Evolutionary conservation across 2,113 vertebrate genomes (phyloP).

Genomic region (Axis porcinus): DNA sequence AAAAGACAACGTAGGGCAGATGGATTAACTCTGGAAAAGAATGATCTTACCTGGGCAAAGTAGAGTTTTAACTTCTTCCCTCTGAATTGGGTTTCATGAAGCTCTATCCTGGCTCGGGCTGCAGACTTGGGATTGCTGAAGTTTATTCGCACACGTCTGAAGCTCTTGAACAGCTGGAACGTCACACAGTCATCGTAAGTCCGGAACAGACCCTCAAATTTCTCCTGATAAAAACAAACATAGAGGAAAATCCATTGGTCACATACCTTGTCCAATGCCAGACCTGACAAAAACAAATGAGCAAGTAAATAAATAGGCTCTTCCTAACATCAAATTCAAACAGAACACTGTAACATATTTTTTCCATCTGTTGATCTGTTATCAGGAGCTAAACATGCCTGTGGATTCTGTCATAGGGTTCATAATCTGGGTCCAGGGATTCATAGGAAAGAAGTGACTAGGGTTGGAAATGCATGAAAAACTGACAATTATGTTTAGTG

Average conservation of each 20-base stretch:
- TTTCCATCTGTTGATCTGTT: neutral
- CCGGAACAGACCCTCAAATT: slow-evolving; percentile 89
- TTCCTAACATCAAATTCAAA: neutral
- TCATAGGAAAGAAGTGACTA: neutral
- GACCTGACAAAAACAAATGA: neutral
- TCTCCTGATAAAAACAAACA: slow-evolving; percentile 81
- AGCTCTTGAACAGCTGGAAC: slow-evolving; percentile 91
- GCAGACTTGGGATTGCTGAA: slow-evolving; percentile 89
- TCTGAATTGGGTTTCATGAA: slow-evolving; percentile 90
- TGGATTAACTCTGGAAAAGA: neutral
- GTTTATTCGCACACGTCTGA: slow-evolving; percentile 90
- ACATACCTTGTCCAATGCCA: neutral
- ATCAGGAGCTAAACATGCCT: neutral
- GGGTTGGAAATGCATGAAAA: neutral
- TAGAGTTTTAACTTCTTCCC: slow-evolving; percentile 91
- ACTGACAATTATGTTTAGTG: neutral
- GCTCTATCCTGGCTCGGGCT: slow-evolving; percentile 90
- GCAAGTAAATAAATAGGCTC: neutral
- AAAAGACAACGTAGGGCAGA: neutral
- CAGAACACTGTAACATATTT: neutral
- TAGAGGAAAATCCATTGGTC: slow-evolving; percentile 53
- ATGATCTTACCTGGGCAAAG: slow-evolving; percentile 86
- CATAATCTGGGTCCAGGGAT: neutral
- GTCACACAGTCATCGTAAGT: slow-evolving; percentile 88
- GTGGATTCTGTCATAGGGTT: neutral